A percentile compares a stretch with the other conserved stretches of the same genome.
These are phyloP conservation scores for Sebastiscus albofasciatus DNA, from an alignment of 2,797 vertebrate genomes.

Conservation along the genomic window DNA sequence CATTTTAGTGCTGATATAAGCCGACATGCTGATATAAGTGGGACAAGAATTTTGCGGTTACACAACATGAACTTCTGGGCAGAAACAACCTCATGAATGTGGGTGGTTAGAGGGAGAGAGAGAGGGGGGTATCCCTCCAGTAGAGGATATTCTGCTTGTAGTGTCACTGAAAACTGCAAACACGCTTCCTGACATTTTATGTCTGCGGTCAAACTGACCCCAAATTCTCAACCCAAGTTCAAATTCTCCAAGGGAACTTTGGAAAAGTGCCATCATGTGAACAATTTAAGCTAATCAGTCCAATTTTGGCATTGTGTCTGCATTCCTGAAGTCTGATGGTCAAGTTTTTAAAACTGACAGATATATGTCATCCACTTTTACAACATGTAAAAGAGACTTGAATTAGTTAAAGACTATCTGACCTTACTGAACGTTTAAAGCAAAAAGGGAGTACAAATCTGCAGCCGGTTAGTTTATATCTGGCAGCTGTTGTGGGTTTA, in stretches of 20 bases:
- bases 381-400: background rate
- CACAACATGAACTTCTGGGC: background rate
- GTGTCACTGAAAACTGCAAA: background rate
- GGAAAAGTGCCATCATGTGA: background rate
- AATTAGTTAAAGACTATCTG: background rate
- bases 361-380: background rate
- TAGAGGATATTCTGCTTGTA: background rate
- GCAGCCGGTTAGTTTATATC: background rate
- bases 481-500: background rate
- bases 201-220: background rate
- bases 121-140: background rate
- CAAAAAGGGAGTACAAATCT: background rate
- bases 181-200: background rate
- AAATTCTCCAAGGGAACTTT: background rate
- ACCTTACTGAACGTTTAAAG: background rate
- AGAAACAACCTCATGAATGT: background rate
- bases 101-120: background rate
- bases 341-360: background rate
- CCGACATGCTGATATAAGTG: background rate
- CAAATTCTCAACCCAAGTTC: background rate
- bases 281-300: background rate
- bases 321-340: background rate
- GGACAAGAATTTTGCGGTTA: background rate
- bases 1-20: background rate
- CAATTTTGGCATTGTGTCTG: background rate